Evolutionary conservation across 2,797 vertebrate genomes (phyloP), one percentile per base, ranked within the genome.

Genomic region (Poeciliopsis paucimaculata): DNA sequence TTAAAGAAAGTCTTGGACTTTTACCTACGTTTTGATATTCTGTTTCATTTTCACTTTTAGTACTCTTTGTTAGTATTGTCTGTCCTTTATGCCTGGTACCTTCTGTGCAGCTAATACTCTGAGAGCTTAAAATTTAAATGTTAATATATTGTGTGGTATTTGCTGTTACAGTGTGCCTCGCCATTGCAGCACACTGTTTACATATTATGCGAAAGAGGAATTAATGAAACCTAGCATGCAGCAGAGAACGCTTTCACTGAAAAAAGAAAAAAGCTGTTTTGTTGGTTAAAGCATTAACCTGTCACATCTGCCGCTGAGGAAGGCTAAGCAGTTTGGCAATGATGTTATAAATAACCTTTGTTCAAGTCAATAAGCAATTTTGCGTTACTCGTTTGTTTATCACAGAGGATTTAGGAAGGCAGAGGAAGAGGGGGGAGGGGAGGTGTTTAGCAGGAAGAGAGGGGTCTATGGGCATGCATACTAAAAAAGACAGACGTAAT

Each of bases 281-380:
- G 81, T 47, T 73, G 73, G 79, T 84, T 82, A 66, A 83, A 79
- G 78, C 79, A 89, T 93, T 90, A 91, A 91, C 84, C 79, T 85
- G 84, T 86, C 90, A 86, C 78, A 72, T 83, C 72, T 72, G 81
- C 74, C 75, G 76, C 86, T 84, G 76, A 43, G 31, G 53, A 79
- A 26, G 75, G 85, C 90, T 79, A 55, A 47, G 71, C 89, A 85
- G 91, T 91, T 90, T 93, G 83, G 89, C 87, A 86, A 62, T 84
- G 88, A 90, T 84, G 85, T 91, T 93, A 87, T 91, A 88, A 94
- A 94, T 93, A 92, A 92, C 82, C 77, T 85, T 51, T 84, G 77
- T 81, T 89, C 36, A 51, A 93, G 91, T 94, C 94, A 86, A 94
- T 94, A 94, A 92, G 90, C 90, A 92, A 93, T 94, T 94, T 94